Percentiles rank a stretch among this genome's conserved stretches.
These are phyloP conservation scores for Pediacus dermestoides DNA, from an alignment of 2,888 invertebrate genomes.

Conservation along the genomic window DNA sequence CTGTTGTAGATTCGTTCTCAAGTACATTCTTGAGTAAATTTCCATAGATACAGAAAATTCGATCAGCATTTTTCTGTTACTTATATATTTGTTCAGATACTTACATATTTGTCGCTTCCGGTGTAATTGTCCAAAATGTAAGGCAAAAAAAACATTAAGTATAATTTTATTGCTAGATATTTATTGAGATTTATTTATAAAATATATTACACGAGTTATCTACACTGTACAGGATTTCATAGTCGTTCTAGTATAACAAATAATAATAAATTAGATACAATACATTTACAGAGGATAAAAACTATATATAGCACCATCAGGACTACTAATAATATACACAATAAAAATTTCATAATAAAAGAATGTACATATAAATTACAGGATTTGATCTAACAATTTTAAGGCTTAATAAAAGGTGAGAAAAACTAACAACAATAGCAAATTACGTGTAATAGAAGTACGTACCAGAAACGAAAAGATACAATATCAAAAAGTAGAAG, in stretches of 20 bases:
- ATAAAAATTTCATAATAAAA: constrained; percentile 24
- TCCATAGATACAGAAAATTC: no score
- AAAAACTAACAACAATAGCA: constrained; percentile 39
- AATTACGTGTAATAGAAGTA: constrained; percentile 21
- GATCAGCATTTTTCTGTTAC: no score
- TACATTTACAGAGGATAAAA: constrained; percentile 46
- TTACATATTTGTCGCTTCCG: constrained; percentile 1
- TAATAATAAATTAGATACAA: constrained; percentile 42
- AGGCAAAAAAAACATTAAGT: neutral
- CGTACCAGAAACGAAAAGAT: constrained; percentile 25
- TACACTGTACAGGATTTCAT: constrained; percentile 50
- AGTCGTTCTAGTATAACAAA: no score
- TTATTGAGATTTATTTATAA: constrained; percentile 52
- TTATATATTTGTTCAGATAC: neutral
- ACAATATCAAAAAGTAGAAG: constrained; percentile 29
- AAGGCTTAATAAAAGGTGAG: no score
- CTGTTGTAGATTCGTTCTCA: no score
- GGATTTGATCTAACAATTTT: no score
- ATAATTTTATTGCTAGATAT: constrained; percentile 44
- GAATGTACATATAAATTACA: constrained; percentile 18
- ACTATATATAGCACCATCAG: constrained; percentile 51
- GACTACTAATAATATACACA: constrained; percentile 46
- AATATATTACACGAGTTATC: constrained; percentile 53
- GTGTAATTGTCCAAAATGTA: neutral
- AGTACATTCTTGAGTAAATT: no score